Base-by-base conservation (phyloP, 2,113 vertebrate species). In the Ctenodactylus gundi region DNA sequence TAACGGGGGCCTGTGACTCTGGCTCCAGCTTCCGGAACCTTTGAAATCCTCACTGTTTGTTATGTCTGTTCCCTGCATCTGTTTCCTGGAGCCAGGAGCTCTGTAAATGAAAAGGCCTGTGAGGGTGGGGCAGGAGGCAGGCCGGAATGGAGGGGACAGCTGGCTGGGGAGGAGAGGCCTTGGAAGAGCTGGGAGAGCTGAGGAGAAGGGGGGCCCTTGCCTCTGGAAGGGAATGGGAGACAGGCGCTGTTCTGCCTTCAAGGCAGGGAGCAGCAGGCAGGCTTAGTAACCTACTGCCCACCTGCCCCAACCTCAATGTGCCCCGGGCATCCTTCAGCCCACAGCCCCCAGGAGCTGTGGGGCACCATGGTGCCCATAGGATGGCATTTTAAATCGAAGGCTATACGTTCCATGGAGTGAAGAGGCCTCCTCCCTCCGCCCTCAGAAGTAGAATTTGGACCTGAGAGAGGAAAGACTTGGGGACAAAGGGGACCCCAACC, bases 31-130 rank as follows among this genome's bases (percentile, higher is more conserved):
- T 91, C 93, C 65, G 29, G 89, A 91, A 75, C n/a, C 68, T 95
- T 96, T 95, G 94, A 95, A 96, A 88, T 75, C 51, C 64, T 92
- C 65, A 57, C 55, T 86, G 91, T 86, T 92, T 92, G 78, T 91
- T 84, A 83, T 91, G 77, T 94, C 89, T 94, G 75, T 86, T 49
- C 17, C 78, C 73, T 62, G 72, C 86, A 91, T 95, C 94, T 97
- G 95, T 94, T 94, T 95, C 95, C 96, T 94, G 93, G 73, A 85
- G 91, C 81, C 10, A 49, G 49, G 94, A 90, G 46, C 55, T 86
- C 39, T 73, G 62, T 72, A 67, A 84, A 62, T 70, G 53, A 58
- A 87, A 93, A 65, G 29, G 27, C 88, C 85, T 49, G 49, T 78
- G 75, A 46, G 65, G 31, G 51, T 51, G 21, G 8, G 27, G 83